Evolutionary conservation across 2,797 vertebrate species (phyloP), one percentile per base, ranked within the genome.

Genomic region (Squalus acanthias): DNA sequence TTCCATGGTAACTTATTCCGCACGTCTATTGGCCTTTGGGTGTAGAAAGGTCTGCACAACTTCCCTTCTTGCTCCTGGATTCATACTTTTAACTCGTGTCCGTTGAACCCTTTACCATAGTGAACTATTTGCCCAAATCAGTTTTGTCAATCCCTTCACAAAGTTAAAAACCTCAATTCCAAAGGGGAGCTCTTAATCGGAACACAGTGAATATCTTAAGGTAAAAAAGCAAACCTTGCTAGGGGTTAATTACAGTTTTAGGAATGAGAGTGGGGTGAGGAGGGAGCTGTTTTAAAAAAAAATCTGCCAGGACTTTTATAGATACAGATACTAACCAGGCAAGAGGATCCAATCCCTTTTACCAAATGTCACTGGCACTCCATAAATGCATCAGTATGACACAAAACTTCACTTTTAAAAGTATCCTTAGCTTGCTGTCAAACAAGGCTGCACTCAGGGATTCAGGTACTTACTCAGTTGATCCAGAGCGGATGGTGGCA

Each of bases 401-500:
- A 57, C 46, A 57, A 88, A 57, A 89, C 22, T 92, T 65, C 29
- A 89, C 26, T 57, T n/a, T 65, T 65, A 39, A 79, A 39, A 39
- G 12, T 82, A 46, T 20, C 79, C n/a, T 82, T 82, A 82, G 46
- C 15, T 6, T 82, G 4, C 33, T 50, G 20, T 2, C 46, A 50
- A 63, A 29, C 29, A 95, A 74, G 53, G 29, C 10, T 76, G 26
- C 26, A 17, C 60, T 57, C 24, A 74, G 46, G 15, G 46, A 57
- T 95, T 95, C 13, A 17, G 94, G 70, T 97, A 99, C 99, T 99
- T 98, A 99, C 99, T 99, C 97, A 99, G 99, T 97, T 99, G 99
- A 98, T 99, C 99, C 87, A 99, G 98, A 96, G 99, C 99, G 0
- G 99, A 99, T 0, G 99, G 99, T 0, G 99, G 99, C 99, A 99